phyloP scores from a whole-genome alignment of 2,113 vertebrate genomes.

The Gymnobelideus leadbeateri region DNA sequence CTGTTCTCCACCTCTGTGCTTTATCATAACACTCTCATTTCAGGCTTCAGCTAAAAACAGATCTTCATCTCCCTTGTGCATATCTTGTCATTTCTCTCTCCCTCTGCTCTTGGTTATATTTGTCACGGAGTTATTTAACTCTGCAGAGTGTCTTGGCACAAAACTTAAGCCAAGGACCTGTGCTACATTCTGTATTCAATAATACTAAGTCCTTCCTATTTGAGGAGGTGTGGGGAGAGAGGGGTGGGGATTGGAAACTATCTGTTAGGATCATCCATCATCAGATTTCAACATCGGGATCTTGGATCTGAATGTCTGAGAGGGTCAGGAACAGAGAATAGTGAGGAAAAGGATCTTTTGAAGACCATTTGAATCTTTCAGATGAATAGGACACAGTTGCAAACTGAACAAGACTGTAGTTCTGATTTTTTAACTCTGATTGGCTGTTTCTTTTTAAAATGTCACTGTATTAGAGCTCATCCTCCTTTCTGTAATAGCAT shows the following conservation, averaged over 20 bases:
- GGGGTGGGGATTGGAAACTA: neutral
- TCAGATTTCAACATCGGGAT: neutral
- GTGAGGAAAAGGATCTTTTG: neutral
- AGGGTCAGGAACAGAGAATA: neutral
- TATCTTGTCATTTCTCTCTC: slow-evolving; percentile 36
- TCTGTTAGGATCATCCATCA: neutral
- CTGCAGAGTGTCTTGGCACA: slow-evolving; percentile 38
- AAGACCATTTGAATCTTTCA: neutral
- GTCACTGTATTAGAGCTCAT: neutral
- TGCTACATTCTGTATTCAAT: neutral
- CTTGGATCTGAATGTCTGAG: neutral
- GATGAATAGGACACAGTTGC: neutral
- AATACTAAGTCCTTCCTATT: neutral
- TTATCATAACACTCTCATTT: neutral
- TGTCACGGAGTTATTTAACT: slow-evolving; percentile 15
- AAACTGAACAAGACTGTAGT: neutral
- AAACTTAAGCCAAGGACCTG: slow-evolving; percentile 27
- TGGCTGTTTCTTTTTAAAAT: neutral
- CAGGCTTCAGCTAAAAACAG: slow-evolving; percentile 55
- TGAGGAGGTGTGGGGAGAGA: neutral
- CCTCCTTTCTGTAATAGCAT: neutral
- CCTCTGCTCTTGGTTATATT: slow-evolving; percentile 39
- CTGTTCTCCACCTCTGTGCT: neutral
- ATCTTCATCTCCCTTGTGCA: slow-evolving; percentile 6
- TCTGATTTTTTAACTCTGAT: neutral